phyloP scores from a whole-genome alignment of 2,113 vertebrate species.

The Pluvianellus socialis region DNA sequence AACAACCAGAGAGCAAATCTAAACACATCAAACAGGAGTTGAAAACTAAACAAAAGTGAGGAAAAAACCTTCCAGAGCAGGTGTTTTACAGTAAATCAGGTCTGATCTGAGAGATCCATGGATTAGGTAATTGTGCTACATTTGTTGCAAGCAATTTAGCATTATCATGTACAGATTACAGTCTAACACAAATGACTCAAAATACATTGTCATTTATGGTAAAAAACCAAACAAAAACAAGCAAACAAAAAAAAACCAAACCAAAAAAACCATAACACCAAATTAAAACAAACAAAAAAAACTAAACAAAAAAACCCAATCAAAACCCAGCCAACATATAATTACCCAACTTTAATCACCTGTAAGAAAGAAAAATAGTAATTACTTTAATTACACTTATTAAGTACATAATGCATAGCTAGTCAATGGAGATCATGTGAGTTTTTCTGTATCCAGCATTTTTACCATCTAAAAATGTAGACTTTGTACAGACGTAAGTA shows the following conservation, averaged over 20 bases:
- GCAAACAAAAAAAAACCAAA: neutral
- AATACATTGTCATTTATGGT: neutral
- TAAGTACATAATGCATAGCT: neutral
- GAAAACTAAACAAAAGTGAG: neutral
- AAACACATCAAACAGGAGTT: neutral
- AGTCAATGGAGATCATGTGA: neutral
- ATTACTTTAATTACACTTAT: no score
- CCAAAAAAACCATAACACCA: no score
- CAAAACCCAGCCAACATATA: neutral
- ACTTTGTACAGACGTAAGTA: neutral
- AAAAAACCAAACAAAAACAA: neutral
- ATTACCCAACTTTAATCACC: neutral
- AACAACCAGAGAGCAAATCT: neutral
- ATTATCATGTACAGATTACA: neutral
- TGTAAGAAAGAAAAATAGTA: neutral
- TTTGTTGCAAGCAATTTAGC: neutral
- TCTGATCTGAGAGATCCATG: neutral
- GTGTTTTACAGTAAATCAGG: neutral
- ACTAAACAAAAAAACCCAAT: neutral
- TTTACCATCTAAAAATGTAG: neutral
- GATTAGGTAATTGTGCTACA: neutral
- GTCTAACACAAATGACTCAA: neutral
- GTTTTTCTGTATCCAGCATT: neutral
- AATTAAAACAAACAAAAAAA: no score
- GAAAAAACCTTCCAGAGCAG: neutral